phyloP scores from a whole-genome alignment of 2,888 invertebrate genomes.

The Dugesia japonica region DNA sequence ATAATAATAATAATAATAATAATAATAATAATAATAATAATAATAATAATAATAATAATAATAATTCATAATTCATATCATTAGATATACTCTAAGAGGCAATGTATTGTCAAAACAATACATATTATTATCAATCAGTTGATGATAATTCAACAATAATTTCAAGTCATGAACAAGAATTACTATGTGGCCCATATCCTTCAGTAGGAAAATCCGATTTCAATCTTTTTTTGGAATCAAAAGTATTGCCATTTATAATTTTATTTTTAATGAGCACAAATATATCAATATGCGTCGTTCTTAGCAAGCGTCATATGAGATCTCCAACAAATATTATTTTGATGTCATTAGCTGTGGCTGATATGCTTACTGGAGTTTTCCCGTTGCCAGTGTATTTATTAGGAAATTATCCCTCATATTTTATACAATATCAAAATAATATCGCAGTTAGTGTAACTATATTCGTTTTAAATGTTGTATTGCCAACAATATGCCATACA shows the following conservation, averaged over 20 bases:
- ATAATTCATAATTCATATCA: too few species aligned
- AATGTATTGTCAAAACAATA: not conserved
- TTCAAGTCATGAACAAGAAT: not conserved
- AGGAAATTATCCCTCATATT: slow-evolving; percentile 37
- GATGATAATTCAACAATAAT: not conserved
- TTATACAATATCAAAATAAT: not conserved
- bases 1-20: too few species aligned
- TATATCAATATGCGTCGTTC: slow-evolving; percentile 70
- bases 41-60: too few species aligned
- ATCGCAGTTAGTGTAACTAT: slow-evolving; percentile 46
- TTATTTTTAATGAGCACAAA: slow-evolving; percentile 75
- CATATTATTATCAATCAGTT: not conserved
- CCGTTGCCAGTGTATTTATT: slow-evolving; percentile 31
- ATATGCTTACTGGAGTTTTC: slow-evolving; percentile 60
- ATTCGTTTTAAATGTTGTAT: slow-evolving; percentile 41
- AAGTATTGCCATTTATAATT: slow-evolving; percentile 58
- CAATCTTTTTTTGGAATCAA: not conserved
- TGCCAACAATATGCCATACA: slow-evolving; percentile 60
- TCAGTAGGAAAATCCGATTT: not conserved
- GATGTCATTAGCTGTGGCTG: slow-evolving; percentile 84
- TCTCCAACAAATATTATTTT: slow-evolving; percentile 78
- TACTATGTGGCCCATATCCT: not conserved
- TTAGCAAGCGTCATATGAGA: slow-evolving; percentile 73
- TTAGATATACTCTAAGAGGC: too few species aligned
- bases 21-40: too few species aligned